phyloP scores from a whole-genome alignment of 2,888 invertebrate species.

The Lymantria dispar region DNA sequence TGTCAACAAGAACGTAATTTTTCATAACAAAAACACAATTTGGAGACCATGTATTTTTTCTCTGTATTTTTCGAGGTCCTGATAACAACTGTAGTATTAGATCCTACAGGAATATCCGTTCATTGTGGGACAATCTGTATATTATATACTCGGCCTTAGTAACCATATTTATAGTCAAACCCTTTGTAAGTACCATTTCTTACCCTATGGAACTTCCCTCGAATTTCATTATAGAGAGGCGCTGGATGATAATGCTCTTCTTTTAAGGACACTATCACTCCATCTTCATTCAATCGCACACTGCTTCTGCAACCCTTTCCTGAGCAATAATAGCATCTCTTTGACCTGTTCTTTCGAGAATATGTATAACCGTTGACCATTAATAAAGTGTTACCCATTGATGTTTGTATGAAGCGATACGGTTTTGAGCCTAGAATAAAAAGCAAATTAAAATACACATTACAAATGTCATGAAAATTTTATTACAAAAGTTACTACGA shows the following conservation, averaged over 20 bases:
- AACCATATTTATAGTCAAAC: no score
- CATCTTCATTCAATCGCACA: slow-evolving; percentile 16
- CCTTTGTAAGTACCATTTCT: not conserved
- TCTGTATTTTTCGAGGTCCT: no score
- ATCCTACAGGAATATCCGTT: no score
- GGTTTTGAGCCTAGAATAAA: slow-evolving; percentile 1
- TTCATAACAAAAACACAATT: no score
- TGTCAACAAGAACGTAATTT: no score
- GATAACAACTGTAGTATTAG: no score
- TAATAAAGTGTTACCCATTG: slow-evolving; percentile 7
- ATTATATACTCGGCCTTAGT: no score
- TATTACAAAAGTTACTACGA: not conserved
- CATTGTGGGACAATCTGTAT: no score
- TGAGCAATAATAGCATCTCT: slow-evolving; percentile 28
- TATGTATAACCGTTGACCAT: slow-evolving; percentile 20
- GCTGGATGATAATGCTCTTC: slow-evolving; percentile 19
- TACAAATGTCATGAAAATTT: not conserved
- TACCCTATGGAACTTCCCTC: slow-evolving; percentile 3
- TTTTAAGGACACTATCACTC: slow-evolving; percentile 11
- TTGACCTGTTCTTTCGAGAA: slow-evolving; percentile 14
- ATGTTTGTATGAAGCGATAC: slow-evolving; percentile 8
- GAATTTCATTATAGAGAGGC: slow-evolving; percentile 2
- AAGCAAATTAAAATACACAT: no score
- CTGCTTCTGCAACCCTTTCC: slow-evolving; percentile 21
- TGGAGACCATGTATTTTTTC: no score